Evolutionary conservation across 2,113 vertebrate species (phyloP), one percentile per base, ranked within the genome.

Genomic region (Delphinus delphis): DNA sequence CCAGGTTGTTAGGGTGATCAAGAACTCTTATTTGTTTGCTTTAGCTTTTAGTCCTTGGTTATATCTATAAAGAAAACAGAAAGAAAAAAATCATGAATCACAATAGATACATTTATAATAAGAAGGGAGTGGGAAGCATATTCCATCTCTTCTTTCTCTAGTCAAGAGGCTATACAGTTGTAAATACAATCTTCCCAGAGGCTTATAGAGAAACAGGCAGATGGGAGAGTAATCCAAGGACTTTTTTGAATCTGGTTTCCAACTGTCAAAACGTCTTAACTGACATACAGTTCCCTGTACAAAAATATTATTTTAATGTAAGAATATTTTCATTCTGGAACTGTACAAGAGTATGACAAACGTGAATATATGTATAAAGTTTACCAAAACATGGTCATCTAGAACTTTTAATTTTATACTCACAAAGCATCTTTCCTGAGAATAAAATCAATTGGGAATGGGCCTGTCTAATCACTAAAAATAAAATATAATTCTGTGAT

Each of bases 31-130:
- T 6, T 98, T 83, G 73, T 98, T 97, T 81, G 96, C 98, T 92
- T 99, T 93, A 38, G 99, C 99, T 98, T 99, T 99, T 97, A 98
- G 96, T 67, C 99, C 99, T 98, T 99, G 99, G 0, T 99, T 98
- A 95, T 99, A 98, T 97, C 99, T 99, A 83, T 13, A 23, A 92
- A 92, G 14, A 58, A 97, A 96, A 41, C 7, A 58, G 65, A 92
- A 74, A 90, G 53, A 83, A 83, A 90, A 88, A 84, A 86, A 71
- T 68, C 36, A 94, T 25, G 50, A 93, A 50, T 65, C 15, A 63
- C 2, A 31, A 84, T 0, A 84, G 58, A 83, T 11, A 60, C 20
- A 28, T 53, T 55, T 58, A n/a, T 10, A 23, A n/a, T 33, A 53
- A 63, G 31, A 53, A 82, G 41, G 71, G 83, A 87, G 65, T n/a